These are phyloP conservation scores for Potamarius usumacintae DNA, from an alignment of 2,113 vertebrate genomes.

Conservation along the genomic window DNA sequence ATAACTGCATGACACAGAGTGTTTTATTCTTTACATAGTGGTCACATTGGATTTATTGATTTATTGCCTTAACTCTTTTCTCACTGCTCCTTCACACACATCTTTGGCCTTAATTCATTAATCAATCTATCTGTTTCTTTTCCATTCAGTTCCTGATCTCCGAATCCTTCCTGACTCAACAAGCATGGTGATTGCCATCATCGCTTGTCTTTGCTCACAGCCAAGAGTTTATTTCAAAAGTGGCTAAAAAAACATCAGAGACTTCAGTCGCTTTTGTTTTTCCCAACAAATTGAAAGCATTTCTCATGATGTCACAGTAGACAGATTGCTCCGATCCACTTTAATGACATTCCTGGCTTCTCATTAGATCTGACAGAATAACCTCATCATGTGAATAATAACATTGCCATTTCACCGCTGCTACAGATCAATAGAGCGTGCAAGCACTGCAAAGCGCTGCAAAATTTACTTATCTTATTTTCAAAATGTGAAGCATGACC, in stretches of 20 bases:
- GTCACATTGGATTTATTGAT: neutral
- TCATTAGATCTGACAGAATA: conserved; percentile 29
- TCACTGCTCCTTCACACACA: no score
- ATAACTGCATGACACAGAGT: neutral
- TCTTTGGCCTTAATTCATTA: no score
- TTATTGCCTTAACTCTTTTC: neutral
- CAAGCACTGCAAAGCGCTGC: neutral
- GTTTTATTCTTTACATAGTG: neutral
- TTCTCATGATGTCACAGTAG: conserved; percentile 23
- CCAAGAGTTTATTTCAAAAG: neutral
- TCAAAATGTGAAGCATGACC: neutral
- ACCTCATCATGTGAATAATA: conserved; percentile 33
- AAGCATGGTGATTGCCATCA: neutral
- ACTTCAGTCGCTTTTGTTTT: neutral
- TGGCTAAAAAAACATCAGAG: neutral
- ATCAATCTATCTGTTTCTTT: neutral
- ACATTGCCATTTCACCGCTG: neutral
- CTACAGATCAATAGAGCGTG: neutral
- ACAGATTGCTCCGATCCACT: neutral
- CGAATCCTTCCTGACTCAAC: neutral
- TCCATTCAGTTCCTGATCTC: neutral
- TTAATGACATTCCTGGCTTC: conserved; percentile 26
- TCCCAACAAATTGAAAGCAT: conserved; percentile 20
- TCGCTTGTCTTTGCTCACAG: neutral
- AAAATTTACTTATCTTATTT: conserved; percentile 16